Evolutionary conservation across 23 tunicate genomes (phyloP).

Genomic region (Styela clava): DNA sequence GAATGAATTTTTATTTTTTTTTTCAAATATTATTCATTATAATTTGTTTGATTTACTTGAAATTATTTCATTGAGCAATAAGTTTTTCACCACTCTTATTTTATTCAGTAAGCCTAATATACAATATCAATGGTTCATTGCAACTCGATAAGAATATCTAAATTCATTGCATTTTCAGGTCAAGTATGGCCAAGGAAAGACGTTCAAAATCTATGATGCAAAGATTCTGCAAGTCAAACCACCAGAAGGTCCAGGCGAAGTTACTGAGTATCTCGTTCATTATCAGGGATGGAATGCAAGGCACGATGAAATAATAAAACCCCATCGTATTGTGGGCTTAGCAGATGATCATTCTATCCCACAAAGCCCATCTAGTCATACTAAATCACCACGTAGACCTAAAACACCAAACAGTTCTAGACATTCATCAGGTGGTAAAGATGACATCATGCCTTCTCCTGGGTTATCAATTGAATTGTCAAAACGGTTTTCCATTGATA

Average conservation of each 20-base stretch:
- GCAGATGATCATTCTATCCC: conserved; percentile 12
- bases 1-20: too few species aligned
- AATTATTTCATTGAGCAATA: too few species aligned
- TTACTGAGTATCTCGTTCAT: conserved; percentile 59
- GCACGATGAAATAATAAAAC: conserved; percentile 80
- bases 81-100: too few species aligned
- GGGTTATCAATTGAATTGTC: background rate
- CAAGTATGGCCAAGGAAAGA: conserved; percentile 71
- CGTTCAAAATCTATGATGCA: conserved; percentile 66
- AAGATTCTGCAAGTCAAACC: conserved; percentile 59
- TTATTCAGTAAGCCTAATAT: too few species aligned
- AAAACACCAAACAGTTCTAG: conserved; percentile 31
- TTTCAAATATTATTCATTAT: too few species aligned
- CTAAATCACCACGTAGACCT: conserved; percentile 19
- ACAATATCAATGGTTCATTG: too few species aligned
- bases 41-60: too few species aligned
- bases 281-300: conserved; percentile 84
- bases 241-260: conserved; percentile 34
- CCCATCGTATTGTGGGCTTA: conserved; percentile 38
- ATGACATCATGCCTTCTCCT: conserved; percentile 6
- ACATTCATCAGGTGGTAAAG: background rate
- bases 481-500: background rate
- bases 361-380: conserved; percentile 5
- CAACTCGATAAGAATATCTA: too few species aligned
- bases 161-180: conserved; percentile 16